These are phyloP conservation scores for Phoebastria nigripes DNA, from an alignment of 2,797 vertebrate species.

Conservation along the genomic window DNA sequence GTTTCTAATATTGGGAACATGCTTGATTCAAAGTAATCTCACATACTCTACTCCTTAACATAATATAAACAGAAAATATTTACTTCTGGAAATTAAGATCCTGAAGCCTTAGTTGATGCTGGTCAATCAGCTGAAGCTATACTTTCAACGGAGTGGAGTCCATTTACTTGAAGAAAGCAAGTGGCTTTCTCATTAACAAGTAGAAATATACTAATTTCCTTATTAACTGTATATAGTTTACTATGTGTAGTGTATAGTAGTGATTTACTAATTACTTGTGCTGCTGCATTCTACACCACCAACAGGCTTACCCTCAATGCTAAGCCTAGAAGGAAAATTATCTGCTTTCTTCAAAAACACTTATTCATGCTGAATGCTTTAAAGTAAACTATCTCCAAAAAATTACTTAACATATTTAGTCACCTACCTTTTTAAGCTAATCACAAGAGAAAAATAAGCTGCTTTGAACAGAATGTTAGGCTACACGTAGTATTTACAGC, in stretches of 20 bases:
- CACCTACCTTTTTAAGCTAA: background rate
- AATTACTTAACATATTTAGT: background rate
- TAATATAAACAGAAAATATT: background rate
- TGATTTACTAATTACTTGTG: background rate
- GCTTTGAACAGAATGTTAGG: background rate
- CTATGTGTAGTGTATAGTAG: background rate
- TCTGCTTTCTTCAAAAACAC: background rate
- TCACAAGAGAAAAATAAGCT: background rate
- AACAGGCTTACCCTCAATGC: background rate
- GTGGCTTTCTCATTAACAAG: background rate
- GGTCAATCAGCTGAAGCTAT: background rate
- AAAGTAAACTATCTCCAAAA: background rate
- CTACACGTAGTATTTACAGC: background rate
- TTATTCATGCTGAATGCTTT: background rate
- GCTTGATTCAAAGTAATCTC: background rate
- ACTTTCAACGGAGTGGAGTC: background rate
- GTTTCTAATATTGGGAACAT: background rate
- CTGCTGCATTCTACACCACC: background rate
- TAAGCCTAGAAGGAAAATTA: background rate
- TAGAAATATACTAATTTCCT: background rate
- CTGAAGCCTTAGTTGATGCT: background rate
- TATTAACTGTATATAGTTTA: background rate
- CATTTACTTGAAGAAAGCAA: background rate
- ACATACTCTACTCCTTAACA: background rate
- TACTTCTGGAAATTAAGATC: background rate